Conservation (phyloP, 2,888 invertebrate genomes). For the Hyles lineata region DNA sequence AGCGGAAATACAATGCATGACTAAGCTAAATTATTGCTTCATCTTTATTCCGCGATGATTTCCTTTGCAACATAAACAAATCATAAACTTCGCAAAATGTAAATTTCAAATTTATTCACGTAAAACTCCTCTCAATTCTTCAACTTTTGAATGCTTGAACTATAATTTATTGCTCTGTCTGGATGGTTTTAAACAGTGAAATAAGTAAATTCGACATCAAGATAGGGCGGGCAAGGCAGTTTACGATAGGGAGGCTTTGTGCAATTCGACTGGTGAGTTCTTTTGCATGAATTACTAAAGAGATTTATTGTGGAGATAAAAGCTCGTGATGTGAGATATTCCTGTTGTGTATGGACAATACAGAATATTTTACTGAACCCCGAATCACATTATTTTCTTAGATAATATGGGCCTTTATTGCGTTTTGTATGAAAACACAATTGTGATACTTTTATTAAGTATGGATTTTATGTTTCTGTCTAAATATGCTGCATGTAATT, state of each 20-base stretch:
- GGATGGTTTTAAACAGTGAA: constrained; percentile 54
- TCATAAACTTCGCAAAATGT: constrained; percentile 53
- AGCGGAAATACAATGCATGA: constrained; percentile 83
- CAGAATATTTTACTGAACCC: not conserved
- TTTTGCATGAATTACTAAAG: constrained; percentile 53
- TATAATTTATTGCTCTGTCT: constrained; percentile 66
- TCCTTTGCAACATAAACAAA: constrained; percentile 31
- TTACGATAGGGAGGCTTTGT: constrained; percentile 57
- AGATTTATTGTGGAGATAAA: constrained; percentile 29
- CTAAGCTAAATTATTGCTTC: constrained; percentile 80
- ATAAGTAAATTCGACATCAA: constrained; percentile 43
- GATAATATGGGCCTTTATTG: not conserved
- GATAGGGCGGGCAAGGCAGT: constrained; percentile 1
- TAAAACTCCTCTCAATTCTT: constrained; percentile 51
- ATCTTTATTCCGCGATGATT: constrained; percentile 61
- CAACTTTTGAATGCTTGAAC: constrained; percentile 57
- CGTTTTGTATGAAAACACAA: not conserved
- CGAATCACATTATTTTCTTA: not conserved
- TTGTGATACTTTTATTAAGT: not conserved
- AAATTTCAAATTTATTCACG: constrained; percentile 41
- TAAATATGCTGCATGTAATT: no score
- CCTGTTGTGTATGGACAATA: not conserved
- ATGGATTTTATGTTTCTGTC: no score
- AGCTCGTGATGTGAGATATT: not conserved
- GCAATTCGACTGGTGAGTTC: constrained; percentile 59